These are phyloP conservation scores for Trichechus manatus DNA, from an alignment of 2,113 vertebrate genomes.

Conservation along the genomic window DNA sequence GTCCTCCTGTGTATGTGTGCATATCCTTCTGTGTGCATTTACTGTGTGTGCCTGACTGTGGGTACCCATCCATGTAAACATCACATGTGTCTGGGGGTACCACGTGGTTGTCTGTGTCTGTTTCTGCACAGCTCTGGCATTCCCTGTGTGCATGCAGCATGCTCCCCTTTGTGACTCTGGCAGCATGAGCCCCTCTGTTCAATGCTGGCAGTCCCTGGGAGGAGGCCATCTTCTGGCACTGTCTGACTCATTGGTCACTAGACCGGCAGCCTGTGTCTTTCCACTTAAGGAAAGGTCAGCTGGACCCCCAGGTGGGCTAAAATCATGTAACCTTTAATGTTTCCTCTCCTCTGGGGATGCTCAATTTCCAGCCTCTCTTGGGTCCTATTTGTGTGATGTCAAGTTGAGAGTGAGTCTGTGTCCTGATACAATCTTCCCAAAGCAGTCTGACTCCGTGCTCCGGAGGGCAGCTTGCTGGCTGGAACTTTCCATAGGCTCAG, in stretches of 20 bases:
- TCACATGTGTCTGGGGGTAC: neutral
- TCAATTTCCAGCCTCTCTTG: slow-evolving; percentile 65
- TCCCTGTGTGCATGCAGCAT: neutral
- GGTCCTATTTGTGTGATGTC: slow-evolving; percentile 58
- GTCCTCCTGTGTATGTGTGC: neutral
- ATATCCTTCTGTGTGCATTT: neutral
- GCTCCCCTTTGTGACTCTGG: slow-evolving; percentile 51
- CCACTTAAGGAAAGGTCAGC: slow-evolving; percentile 61
- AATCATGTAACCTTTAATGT: slow-evolving; percentile 70
- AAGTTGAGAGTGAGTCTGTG: slow-evolving; percentile 28
- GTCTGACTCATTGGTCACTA: slow-evolving; percentile 40
- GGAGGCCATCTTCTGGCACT: neutral
- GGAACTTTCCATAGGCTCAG: neutral
- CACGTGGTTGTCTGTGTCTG: neutral
- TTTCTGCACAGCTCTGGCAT: neutral
- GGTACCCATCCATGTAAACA: neutral
- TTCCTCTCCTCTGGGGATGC: slow-evolving; percentile 56
- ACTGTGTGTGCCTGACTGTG: neutral
- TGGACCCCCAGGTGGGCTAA: slow-evolving; percentile 55
- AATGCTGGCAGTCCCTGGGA: neutral
- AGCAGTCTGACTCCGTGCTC: neutral
- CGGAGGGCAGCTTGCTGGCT: neutral
- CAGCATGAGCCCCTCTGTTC: slow-evolving; percentile 18
- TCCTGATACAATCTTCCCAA: slow-evolving; percentile 24
- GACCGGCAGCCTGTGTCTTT: slow-evolving; percentile 34